These are phyloP conservation scores for Cosmopolites sordidus DNA, from an alignment of 2,888 invertebrate species.

Conservation along the genomic window DNA sequence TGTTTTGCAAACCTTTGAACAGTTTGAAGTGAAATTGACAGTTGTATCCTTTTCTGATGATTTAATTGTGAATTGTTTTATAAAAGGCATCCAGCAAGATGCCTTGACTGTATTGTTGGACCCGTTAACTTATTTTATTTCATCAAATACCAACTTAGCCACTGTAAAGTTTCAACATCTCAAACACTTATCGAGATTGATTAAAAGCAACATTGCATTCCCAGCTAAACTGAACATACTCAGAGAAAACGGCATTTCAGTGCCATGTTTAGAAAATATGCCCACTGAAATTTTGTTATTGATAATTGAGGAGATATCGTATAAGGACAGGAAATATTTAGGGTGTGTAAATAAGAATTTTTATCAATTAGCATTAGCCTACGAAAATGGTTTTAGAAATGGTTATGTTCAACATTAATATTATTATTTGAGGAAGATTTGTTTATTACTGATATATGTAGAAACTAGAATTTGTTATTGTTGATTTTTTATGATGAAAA, in stretches of 20 bases:
- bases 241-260: constrained; percentile 18
- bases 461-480: no score
- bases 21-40: constrained; percentile 35
- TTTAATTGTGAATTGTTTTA: constrained; percentile 41
- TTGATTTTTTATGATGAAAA: no score
- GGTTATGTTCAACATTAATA: no score
- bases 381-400: no score
- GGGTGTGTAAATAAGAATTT: no score
- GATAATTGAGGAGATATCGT: constrained; percentile 21
- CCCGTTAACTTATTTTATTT: constrained; percentile 38
- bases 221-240: constrained; percentile 36
- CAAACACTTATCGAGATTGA: constrained; percentile 36
- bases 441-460: no score
- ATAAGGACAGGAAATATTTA: no score
- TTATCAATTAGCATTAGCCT: no score
- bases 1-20: constrained; percentile 33
- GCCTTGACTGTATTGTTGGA: constrained; percentile 37
- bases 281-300: constrained; percentile 29
- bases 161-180: constrained; percentile 39
- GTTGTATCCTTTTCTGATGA: constrained; percentile 38
- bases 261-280: constrained; percentile 26
- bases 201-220: constrained; percentile 41
- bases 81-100: constrained; percentile 32
- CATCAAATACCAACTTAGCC: constrained; percentile 24
- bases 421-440: no score